These are phyloP conservation scores for Platygyra sinensis DNA, from an alignment of 64 coral and sea anemone species.

Conservation along the genomic window DNA sequence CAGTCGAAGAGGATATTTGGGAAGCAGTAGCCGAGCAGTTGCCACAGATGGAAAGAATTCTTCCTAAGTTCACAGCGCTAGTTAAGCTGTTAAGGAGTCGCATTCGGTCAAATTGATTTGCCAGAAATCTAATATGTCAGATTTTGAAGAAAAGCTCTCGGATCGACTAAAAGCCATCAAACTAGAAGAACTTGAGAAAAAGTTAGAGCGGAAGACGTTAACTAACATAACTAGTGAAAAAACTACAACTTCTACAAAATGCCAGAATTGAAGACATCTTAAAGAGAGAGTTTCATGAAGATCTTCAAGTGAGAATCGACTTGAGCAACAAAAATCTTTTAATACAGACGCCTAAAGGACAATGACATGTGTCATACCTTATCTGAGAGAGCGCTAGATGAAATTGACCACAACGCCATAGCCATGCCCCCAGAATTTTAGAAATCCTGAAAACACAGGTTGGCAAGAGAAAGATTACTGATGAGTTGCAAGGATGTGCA, in stretches of 20 bases:
- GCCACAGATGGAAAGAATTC: background rate
- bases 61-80: constrained; percentile 30
- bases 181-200: constrained; percentile 21
- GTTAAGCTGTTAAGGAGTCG: background rate
- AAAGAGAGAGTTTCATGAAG: background rate
- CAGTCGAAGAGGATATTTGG: constrained; percentile 21
- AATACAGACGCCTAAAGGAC: constrained; percentile 19
- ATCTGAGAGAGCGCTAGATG: constrained; percentile 9
- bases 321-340: background rate
- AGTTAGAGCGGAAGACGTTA: constrained; percentile 5
- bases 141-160: background rate
- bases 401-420: background rate
- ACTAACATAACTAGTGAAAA: constrained; percentile 6
- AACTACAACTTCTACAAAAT: background rate
- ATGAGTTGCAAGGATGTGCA: constrained; percentile 1
- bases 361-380: background rate
- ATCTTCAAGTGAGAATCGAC: constrained; percentile 1
- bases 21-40: constrained; percentile 8
- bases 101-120: constrained; percentile 5
- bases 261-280: constrained; percentile 17
- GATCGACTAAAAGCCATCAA: background rate
- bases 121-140: background rate
- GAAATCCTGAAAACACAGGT: constrained; percentile 13
- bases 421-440: background rate
- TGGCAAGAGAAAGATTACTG: constrained; percentile 14